Evolutionary conservation across 2,888 invertebrate genomes (phyloP), one percentile per base, ranked within the genome.

Genomic region (Cataglyphis albicans): DNA sequence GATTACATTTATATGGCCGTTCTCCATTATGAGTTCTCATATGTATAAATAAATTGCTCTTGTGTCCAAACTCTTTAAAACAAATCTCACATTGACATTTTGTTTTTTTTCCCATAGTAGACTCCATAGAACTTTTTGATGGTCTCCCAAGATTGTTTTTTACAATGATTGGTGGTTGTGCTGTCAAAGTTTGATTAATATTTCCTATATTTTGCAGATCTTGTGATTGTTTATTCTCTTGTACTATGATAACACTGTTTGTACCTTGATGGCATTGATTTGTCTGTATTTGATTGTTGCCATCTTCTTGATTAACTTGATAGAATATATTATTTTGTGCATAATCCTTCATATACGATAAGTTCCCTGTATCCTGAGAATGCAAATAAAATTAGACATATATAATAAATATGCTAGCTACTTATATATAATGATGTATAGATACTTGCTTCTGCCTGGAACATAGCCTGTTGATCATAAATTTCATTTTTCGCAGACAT

Each of bases 1-100:
- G 93, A 35, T 87, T 93, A 81, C 94, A 94, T 84, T 94, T 94
- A 82, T 94, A 94, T 10, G 94, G 94, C 63, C 94, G 90, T 85
- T 94, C 94, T 9, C 94, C 94, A 68, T 94, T 94, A 85, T 94
- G 94, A 68, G 94, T 94, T 61, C 94, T 92, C 94, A 94, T 94
- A 64, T 94, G 94, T 81, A 94, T 94, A 64, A 94, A 94, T 25
- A 94, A 89, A 88, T 94, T 94, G 80, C 94, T 94, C 84, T 94
- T 94, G 81, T 94, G 94, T 12, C 94, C 94, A 81, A 94, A 94
- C 73, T 94, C 94, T 84, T 94, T 94, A 87, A 94, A 94, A 82
- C 94, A 94, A 73, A 94, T 94, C 86, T 94, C 94, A 87, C 94
- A 94, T 65, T 94, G 94, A 63, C 94, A 94, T 87, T 94, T 94